A percentile compares a stretch with the other conserved stretches of the same genome.
Evolutionary conservation across 2,888 invertebrate species (phyloP).

Genomic region (Chymomyza procnemis): DNA sequence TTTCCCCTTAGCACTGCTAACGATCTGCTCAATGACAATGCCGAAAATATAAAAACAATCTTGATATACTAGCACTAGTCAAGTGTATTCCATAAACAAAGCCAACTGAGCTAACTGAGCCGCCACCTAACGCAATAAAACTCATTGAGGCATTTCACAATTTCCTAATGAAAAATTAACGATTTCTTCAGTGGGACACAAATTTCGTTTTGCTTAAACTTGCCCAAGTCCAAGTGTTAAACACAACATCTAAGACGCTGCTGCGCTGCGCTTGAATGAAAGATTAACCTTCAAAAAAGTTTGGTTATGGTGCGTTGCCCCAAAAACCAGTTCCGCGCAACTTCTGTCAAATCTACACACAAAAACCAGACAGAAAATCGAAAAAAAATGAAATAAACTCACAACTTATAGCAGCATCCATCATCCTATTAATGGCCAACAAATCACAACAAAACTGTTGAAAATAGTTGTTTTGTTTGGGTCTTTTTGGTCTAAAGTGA

Average conservation of each 20-base stretch:
- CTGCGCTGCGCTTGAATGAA: slow-evolving; percentile 40
- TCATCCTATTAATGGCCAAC: not conserved
- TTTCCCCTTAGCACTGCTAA: slow-evolving; percentile 30
- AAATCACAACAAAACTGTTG: not conserved
- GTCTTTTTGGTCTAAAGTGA: not conserved
- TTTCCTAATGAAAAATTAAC: slow-evolving; percentile 55
- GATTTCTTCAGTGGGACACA: slow-evolving; percentile 28
- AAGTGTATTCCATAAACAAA: not conserved
- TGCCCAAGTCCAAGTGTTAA: slow-evolving; percentile 28
- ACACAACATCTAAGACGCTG: too few relatives aligned
- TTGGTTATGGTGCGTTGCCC: slow-evolving; percentile 37
- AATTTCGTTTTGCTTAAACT: not conserved
- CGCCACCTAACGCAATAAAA: slow-evolving; percentile 4
- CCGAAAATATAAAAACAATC: slow-evolving; percentile 10
- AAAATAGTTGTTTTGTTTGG: not conserved
- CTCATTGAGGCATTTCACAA: slow-evolving; percentile 39
- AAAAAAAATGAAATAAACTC: too few relatives aligned
- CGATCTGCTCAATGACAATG: slow-evolving; percentile 34
- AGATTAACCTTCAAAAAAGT: slow-evolving; percentile 57
- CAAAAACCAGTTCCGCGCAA: slow-evolving; percentile 52
- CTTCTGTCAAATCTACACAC: not conserved
- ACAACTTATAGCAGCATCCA: not conserved
- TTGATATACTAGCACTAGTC: not conserved
- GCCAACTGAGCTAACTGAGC: not conserved
- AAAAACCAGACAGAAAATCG: not conserved